phyloP scores from a whole-genome alignment of 1,140 invertebrate species.

The Drosophila carrolli region DNA sequence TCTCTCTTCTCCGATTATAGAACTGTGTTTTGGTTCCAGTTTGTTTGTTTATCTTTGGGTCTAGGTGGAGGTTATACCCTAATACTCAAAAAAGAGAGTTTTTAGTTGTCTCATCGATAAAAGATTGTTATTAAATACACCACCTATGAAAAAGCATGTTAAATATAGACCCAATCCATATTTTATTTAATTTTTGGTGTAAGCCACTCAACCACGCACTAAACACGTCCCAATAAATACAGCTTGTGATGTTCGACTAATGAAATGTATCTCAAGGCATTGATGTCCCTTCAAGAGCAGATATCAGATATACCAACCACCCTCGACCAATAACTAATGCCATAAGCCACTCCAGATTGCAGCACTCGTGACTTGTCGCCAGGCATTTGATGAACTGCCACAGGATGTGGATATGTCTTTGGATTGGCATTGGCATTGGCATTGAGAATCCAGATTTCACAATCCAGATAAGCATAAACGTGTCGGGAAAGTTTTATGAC shows the following conservation, averaged over 20 bases:
- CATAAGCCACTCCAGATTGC: conserved; percentile 42
- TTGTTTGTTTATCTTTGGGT: conserved; percentile 4
- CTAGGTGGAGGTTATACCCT: neutral
- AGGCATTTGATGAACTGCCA: conserved; percentile 71
- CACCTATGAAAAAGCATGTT: too few relatives aligned
- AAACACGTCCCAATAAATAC: conserved; percentile 38
- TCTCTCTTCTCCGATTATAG: conserved; percentile 1
- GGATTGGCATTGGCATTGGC: conserved; percentile 31
- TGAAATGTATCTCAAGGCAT: conserved; percentile 32
- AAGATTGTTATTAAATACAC: too few relatives aligned
- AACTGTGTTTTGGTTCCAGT: neutral
- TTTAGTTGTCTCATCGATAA: too few relatives aligned
- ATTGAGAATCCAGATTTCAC: conserved; percentile 25
- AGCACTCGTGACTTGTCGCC: conserved; percentile 45
- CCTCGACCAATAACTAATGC: conserved; percentile 34
- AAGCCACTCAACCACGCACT: neutral
- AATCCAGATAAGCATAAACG: conserved; percentile 61
- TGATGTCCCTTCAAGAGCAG: conserved; percentile 27
- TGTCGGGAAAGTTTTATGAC: conserved; percentile 69
- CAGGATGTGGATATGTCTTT: conserved; percentile 16
- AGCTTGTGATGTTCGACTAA: conserved; percentile 39
- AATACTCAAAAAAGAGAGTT: too few relatives aligned
- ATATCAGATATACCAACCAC: neutral
- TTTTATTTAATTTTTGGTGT: neutral
- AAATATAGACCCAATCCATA: neutral